A percentile compares a stretch with the other conserved stretches of the same genome.
Conservation (phyloP, 2,113 vertebrate genomes). For the Macquaria ambigua region DNA sequence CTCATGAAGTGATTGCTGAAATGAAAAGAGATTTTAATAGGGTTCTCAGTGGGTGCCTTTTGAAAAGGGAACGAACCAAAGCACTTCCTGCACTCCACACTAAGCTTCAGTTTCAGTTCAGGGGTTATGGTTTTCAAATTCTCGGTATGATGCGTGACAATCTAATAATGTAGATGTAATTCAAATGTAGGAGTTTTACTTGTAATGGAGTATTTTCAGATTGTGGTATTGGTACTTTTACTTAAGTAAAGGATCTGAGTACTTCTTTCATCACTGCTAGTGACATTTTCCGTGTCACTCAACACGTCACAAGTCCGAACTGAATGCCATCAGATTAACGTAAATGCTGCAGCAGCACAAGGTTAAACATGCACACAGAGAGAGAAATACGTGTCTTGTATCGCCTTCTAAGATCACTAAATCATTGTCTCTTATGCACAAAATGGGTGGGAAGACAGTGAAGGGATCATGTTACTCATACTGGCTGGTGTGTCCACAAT, state of each 20-base stretch:
- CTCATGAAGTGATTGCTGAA: conserved; percentile 67
- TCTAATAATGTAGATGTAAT: too few species aligned
- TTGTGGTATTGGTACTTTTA: too few species aligned
- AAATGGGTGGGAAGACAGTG: too few species aligned
- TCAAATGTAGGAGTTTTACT: too few species aligned
- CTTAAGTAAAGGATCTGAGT: too few species aligned
- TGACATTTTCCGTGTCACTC: too few species aligned
- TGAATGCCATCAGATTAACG: too few species aligned
- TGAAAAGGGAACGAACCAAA: conserved; percentile 58
- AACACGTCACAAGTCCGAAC: too few species aligned
- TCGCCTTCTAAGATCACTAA: not conserved
- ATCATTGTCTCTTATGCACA: not conserved
- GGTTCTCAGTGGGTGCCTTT: conserved; percentile 63
- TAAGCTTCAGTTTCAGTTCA: conserved; percentile 28
- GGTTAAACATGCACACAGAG: not conserved
- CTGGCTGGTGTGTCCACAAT: too few species aligned
- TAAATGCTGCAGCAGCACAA: not conserved
- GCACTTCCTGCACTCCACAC: conserved; percentile 27
- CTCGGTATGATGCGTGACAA: not conserved
- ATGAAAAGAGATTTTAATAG: conserved; percentile 79
- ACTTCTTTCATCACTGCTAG: too few species aligned
- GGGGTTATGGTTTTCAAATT: conserved; percentile 35
- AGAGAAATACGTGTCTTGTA: not conserved
- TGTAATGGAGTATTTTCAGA: too few species aligned
- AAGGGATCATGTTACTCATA: too few species aligned